Conservation (phyloP, 53 echinoderm and acorn worm species). For the Glandiceps talaboti region DNA sequence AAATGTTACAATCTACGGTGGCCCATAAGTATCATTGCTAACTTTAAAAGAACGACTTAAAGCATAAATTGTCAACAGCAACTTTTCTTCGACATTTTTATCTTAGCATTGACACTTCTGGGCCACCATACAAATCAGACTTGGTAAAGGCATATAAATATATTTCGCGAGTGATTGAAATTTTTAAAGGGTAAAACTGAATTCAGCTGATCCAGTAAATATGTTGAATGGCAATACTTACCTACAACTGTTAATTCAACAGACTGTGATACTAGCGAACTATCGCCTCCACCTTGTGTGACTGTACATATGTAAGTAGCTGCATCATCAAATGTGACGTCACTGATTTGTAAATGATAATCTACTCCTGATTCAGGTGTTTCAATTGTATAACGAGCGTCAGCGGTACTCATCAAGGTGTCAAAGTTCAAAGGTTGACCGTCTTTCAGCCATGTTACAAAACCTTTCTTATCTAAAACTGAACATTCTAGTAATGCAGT, state of each 20-base stretch:
- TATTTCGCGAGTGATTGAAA: too few species aligned
- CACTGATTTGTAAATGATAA: slow-evolving; percentile 44
- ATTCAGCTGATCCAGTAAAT: too few species aligned
- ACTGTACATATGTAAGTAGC: slow-evolving; percentile 60
- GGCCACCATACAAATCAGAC: too few species aligned
- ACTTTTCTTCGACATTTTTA: too few species aligned
- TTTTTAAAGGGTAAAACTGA: too few species aligned
- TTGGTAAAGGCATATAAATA: too few species aligned
- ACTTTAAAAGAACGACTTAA: too few species aligned
- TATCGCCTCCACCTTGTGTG: slow-evolving; percentile 21
- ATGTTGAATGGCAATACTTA: too few species aligned
- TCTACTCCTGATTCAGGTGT: slow-evolving; percentile 22
- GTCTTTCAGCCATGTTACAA: neutral
- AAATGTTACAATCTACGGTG: too few species aligned
- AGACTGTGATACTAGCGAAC: slow-evolving; percentile 46
- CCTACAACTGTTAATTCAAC: slow-evolving; percentile 42
- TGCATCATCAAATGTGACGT: slow-evolving; percentile 29
- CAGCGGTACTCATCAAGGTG: slow-evolving; percentile 6
- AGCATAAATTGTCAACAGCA: too few species aligned
- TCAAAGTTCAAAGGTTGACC: neutral
- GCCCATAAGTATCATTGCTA: too few species aligned
- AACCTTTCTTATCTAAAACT: neutral
- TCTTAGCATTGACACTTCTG: too few species aligned
- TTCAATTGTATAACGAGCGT: neutral
- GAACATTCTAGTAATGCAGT: slow-evolving; percentile 1